Evolutionary conservation across 2,113 vertebrate genomes (phyloP).

Genomic region (Pyxicephalus adspersus): DNA sequence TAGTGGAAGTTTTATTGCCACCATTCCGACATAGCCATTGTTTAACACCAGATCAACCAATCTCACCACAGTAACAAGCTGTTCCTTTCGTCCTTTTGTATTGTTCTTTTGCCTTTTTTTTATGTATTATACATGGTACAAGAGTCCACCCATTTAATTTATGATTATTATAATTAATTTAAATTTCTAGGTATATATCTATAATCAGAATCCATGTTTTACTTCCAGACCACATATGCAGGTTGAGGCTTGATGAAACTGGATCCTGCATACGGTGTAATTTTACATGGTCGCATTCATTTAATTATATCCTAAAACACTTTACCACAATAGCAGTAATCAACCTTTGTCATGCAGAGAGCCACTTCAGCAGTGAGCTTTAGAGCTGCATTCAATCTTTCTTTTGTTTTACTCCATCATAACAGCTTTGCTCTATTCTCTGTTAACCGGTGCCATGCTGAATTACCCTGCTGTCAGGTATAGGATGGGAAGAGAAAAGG

Average conservation of each 20-base stretch:
- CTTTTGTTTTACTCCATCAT: slow-evolving; percentile 49
- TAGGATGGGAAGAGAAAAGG: background rate
- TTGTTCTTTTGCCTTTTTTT: no score
- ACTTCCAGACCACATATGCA: background rate
- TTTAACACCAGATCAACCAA: no score
- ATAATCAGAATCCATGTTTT: background rate
- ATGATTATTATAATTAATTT: background rate
- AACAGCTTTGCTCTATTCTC: slow-evolving; percentile 35
- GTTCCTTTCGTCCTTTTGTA: no score
- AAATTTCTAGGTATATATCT: background rate
- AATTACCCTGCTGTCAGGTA: slow-evolving; percentile 14
- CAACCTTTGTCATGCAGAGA: slow-evolving; percentile 58
- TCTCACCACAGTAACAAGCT: no score
- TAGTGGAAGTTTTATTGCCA: no score
- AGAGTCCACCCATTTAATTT: background rate
- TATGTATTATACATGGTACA: background rate
- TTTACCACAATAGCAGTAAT: slow-evolving; percentile 54
- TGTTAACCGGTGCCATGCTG: slow-evolving; percentile 37
- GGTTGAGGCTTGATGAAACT: background rate
- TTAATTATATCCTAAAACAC: slow-evolving; percentile 53
- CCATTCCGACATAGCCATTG: no score
- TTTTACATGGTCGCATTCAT: slow-evolving; percentile 50
- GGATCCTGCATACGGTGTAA: slow-evolving; percentile 30
- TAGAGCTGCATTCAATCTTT: slow-evolving; percentile 46
- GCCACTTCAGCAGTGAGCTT: slow-evolving; percentile 50